These are phyloP conservation scores for Saccostrea glomerata DNA, from an alignment of 1,140 invertebrate genomes.

Conservation along the genomic window DNA sequence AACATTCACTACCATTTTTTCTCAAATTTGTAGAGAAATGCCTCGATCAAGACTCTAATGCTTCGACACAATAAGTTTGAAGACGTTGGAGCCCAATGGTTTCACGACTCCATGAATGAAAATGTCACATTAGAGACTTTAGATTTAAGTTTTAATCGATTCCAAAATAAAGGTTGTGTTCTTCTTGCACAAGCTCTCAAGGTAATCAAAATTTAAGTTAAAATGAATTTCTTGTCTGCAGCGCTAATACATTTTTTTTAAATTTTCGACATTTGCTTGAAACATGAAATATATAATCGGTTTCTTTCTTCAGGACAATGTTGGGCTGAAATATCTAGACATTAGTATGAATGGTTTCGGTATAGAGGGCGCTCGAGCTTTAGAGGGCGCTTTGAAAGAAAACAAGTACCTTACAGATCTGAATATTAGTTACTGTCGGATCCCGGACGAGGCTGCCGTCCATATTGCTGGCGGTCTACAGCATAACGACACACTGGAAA, in stretches of 20 bases:
- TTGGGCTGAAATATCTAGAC: constrained; percentile 69
- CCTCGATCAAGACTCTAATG: constrained; percentile 62
- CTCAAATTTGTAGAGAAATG: constrained; percentile 53
- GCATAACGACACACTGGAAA: constrained; percentile 68
- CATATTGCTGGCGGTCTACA: constrained; percentile 69
- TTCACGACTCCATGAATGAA: constrained; percentile 70
- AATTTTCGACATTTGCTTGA: neutral
- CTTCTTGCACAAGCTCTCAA: constrained; percentile 68
- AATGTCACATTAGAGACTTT: constrained; percentile 69
- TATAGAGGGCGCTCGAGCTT: constrained; percentile 65
- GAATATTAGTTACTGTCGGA: constrained; percentile 72
- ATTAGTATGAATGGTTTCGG: constrained; percentile 74
- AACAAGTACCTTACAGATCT: constrained; percentile 71
- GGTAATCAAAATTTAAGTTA: constrained; percentile 50
- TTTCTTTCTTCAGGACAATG: constrained; percentile 68
- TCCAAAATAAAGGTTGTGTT: constrained; percentile 70
- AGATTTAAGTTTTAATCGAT: constrained; percentile 76
- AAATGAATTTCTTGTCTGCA: neutral
- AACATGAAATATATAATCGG: neutral
- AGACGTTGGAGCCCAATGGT: constrained; percentile 62
- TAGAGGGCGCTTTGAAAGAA: constrained; percentile 68
- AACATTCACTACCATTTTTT: neutral
- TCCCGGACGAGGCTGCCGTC: constrained; percentile 65
- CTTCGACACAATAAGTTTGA: constrained; percentile 71
- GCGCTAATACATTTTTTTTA: neutral